Conservation (phyloP, 2,797 vertebrate genomes). For the Sus cebifrons region DNA sequence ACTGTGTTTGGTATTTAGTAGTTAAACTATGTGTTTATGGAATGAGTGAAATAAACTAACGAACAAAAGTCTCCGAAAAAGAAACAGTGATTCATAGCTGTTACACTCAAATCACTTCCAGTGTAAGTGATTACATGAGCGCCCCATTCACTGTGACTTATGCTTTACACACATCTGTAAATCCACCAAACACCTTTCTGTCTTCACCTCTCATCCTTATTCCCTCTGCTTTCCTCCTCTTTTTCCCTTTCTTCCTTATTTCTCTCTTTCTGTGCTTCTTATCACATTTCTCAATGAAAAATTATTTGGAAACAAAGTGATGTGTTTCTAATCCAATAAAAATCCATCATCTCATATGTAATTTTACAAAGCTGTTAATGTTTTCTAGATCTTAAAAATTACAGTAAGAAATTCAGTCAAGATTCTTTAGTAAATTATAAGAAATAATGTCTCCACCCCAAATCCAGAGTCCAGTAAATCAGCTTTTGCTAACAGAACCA, state of each 20-base stretch:
- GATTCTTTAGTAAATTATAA: slow-evolving; percentile 1
- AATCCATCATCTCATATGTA: neutral
- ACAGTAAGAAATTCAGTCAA: neutral
- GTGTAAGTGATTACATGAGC: neutral
- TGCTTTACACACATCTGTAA: neutral
- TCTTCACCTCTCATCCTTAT: neutral
- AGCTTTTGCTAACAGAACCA: neutral
- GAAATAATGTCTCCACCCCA: neutral
- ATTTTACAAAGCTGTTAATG: neutral
- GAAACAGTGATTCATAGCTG: neutral
- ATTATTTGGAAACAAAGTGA: slow-evolving; percentile 25
- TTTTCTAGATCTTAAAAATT: slow-evolving; percentile 21
- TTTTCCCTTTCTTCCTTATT: neutral
- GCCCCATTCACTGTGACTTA: neutral
- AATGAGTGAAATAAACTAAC: neutral
- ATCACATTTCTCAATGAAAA: neutral
- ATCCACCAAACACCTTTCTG: neutral
- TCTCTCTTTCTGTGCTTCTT: neutral
- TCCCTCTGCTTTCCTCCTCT: neutral
- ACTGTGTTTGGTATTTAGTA: neutral
- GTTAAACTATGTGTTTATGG: neutral
- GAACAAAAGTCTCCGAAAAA: neutral
- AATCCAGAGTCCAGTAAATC: slow-evolving; percentile 1
- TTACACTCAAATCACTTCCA: neutral
- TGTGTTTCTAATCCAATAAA: slow-evolving; percentile 9